Base-by-base conservation (phyloP, 2,888 invertebrate species). In the Gymnoscelis rufifasciata region DNA sequence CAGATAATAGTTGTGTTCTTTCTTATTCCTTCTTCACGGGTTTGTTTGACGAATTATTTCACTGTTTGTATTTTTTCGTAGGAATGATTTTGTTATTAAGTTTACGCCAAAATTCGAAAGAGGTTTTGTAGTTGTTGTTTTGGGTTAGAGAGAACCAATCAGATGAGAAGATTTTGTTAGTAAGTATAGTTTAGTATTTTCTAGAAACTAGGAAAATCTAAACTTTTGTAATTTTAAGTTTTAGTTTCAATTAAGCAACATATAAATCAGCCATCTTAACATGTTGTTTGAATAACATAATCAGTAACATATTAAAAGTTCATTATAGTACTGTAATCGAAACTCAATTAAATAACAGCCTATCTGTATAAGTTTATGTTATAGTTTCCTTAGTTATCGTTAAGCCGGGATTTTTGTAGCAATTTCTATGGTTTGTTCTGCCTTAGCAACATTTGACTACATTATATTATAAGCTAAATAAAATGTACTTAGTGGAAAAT, bases 341-440 rank as follows among this genome's bases (percentile, higher is more conserved):
- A 19, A 5, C 19, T 19, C 2, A 19, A 19, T 19, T 3, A 19
- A 3, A 3, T 19, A 2, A 19, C 5, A 19, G 19, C 19, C 19
- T 19, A 3, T 26, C 1, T 26, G 7, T 26, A 26, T 26, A 7
- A 26, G 26, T 26, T 26, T 7, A 26, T 26, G 3, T 26, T 26
- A 2, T 26, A 7, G 3, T 43, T 35, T 33, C 13, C 3, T 3
- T 5, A 10, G 31, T 19, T 19, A 35, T 19, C 14, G 38, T 7
- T 40, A 47, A 61, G 64, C 66, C 68, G 70, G 68, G 68, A 64
- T 68, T 43, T 51, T 41, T 62, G 52, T 59, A 64, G 67, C 70
- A 71, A 71, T 74, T 36, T 10, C 12, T 31, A 15, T 19, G 33
- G 19, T 11, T 35, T 31, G 7, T 7, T n/a, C 8, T 33, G 35